Base-by-base conservation (phyloP, 2,797 vertebrate species). In the Bovichtus diacanthus region DNA sequence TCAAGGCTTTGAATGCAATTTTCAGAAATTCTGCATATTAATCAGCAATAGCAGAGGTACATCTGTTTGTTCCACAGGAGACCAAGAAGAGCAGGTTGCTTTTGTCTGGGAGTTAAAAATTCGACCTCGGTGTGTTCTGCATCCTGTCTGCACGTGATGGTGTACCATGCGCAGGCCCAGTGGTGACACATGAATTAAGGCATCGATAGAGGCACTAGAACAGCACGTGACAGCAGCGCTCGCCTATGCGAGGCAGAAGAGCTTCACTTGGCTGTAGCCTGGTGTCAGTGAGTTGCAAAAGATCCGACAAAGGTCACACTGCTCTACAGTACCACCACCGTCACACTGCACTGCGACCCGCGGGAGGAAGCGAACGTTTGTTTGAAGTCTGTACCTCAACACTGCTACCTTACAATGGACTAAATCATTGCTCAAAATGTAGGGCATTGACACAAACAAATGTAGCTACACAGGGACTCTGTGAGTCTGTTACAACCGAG, bases 121-220 rank as follows among this genome's bases (percentile, higher is more conserved):
- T 54, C 5, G 9, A 58, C 75, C 78, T 81, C 47, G 11, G 51
- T 21, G 44, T 39, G 61, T 64, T 84, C 79, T 68, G 65, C 73
- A 38, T 74, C n/a, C 61, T 43, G 23, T 71, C 80, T 63, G 80
- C 85, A 80, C 65, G 74, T 86, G 76, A 84, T 67, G 78, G 60
- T 44, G 78, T 59, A 11, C 81, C 69, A 41, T 34, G 74, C 76
- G 46, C 88, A 81, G 87, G 85, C 85, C 70, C 82, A 64, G 82
- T 70, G 79, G 81, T 87, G 83, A 88, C 75, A 79, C 87, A 83
- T 84, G 88, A 90, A 83, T 95, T 95, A 96, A 95, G 94, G 94
- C 94, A 94, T 93, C 85, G 84, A 91, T 87, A 85, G 93, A 94
- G 94, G 94, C 93, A 93, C 92, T 86, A 82, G 83, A 89, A 88